Percentiles rank a stretch among this genome's conserved stretches.
Conservation (phyloP, 2,113 vertebrate genomes). For the Amblyopsis rosae region DNA sequence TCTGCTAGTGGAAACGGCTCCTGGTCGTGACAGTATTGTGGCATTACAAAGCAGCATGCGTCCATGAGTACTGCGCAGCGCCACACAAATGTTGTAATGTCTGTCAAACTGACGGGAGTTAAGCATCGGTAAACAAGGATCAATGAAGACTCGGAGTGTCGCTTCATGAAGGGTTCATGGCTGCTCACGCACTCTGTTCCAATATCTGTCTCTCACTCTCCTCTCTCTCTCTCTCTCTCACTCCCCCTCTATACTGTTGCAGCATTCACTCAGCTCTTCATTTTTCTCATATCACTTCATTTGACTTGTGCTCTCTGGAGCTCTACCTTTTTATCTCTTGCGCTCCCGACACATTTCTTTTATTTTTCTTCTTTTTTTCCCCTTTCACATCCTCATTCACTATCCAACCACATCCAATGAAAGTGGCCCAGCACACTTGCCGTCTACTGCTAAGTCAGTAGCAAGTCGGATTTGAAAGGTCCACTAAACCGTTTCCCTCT, state of each 20-base stretch:
- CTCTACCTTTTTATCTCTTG: conserved; percentile 47
- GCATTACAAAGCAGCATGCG: background rate
- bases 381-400: conserved; percentile 67
- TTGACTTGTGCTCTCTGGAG: conserved; percentile 62
- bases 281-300: conserved; percentile 51
- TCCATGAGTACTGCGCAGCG: background rate
- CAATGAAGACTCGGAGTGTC: conserved; percentile 26
- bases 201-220: conserved; percentile 3
- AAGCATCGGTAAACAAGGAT: conserved; percentile 33
- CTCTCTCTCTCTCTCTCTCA: conserved; percentile 14
- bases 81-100: background rate
- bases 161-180: background rate
- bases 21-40: background rate
- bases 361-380: conserved; percentile 43
- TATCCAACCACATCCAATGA: conserved; percentile 57
- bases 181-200: background rate
- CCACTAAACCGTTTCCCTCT: no score
- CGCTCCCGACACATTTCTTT: conserved; percentile 35
- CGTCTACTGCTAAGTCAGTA: conserved; percentile 6
- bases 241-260: conserved; percentile 24
- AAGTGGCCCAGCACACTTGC: conserved; percentile 36
- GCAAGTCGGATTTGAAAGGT: background rate
- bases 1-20: no score
- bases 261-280: conserved; percentile 48
- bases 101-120: conserved; percentile 4